Evolutionary conservation across 2,888 invertebrate species (phyloP), one percentile per base, ranked within the genome.

Genomic region (Brenthis hecate): DNA sequence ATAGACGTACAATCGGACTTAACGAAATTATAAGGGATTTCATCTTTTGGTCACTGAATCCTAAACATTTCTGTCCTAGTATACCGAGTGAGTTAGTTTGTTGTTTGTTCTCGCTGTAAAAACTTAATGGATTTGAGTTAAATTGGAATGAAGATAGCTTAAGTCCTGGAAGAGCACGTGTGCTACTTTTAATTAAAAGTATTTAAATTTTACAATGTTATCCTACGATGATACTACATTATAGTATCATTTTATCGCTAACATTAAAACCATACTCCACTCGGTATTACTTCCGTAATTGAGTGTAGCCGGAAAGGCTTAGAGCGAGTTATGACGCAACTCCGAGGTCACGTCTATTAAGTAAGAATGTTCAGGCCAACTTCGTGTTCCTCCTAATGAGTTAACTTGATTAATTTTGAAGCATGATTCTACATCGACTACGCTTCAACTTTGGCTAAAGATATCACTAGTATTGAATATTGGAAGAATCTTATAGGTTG

Each of bases 301-400:
- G 72, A 70, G 68, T 70, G 69, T 70, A 70, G 69, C 70, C 70
- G 72, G 66, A 70, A 70, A 65, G 70, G 62, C 66, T 70, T 61
- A 55, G 60, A 62, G 65, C 71, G 68, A 68, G 73, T 68, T 69
- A 72, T 65, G 66, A 68, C 64, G 72, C 57, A 50, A 64, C 63
- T 56, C 58, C 60, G 50, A 36, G 53, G 67, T 32, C 61, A 50
- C 62, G 64, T 47, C 70, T 66, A 65, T 72, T 65, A 68, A 68
- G 68, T 63, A 72, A 68, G 68, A 70, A 70, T 54, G 66, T 72
- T 69, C 58, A 54, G 66, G 65, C 64, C 67, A 70, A 65, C 68
- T 68, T 68, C 63, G 62, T 66, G 57, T 69, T 72, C 57, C 28
- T 72, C 57, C 28, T 72, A 55, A 63, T 48, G 67, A 66, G 60